Evolutionary conservation across 2,888 invertebrate genomes (phyloP).

Genomic region (Mesorhabditis belari): DNA sequence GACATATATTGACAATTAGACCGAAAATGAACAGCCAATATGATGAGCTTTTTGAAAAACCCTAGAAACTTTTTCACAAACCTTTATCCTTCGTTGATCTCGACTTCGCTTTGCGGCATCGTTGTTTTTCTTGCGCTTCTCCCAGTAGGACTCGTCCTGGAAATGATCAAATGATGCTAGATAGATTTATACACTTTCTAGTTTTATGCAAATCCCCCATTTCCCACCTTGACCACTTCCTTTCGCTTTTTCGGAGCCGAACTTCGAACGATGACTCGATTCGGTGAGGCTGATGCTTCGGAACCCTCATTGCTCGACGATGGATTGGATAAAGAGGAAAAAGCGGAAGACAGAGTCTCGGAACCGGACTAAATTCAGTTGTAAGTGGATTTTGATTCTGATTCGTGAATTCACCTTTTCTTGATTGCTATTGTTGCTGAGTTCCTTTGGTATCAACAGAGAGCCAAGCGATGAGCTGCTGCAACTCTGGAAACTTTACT

Average conservation of each 20-base stretch:
- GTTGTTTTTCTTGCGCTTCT: conserved; percentile 81
- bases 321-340: background rate
- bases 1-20: no score
- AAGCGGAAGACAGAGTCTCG: background rate
- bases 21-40: no score
- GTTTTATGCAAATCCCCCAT: no score
- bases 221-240: background rate
- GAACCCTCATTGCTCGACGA: background rate
- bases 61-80: no score
- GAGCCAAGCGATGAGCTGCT: background rate
- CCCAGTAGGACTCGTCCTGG: conserved; percentile 77
- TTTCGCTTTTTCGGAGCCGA: background rate
- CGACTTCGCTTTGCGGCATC: conserved; percentile 88
- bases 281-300: background rate
- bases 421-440: no score
- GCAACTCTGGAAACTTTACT: background rate
- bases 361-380: background rate
- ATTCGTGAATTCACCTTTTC: no score
- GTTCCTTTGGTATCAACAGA: background rate
- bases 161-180: no score
- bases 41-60: no score
- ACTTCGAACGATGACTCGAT: background rate
- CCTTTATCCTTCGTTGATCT: conserved; percentile 71
- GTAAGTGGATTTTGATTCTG: no score
- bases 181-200: background rate